phyloP scores from a whole-genome alignment of 2,113 vertebrate species.

The Tragelaphus imberbis region DNA sequence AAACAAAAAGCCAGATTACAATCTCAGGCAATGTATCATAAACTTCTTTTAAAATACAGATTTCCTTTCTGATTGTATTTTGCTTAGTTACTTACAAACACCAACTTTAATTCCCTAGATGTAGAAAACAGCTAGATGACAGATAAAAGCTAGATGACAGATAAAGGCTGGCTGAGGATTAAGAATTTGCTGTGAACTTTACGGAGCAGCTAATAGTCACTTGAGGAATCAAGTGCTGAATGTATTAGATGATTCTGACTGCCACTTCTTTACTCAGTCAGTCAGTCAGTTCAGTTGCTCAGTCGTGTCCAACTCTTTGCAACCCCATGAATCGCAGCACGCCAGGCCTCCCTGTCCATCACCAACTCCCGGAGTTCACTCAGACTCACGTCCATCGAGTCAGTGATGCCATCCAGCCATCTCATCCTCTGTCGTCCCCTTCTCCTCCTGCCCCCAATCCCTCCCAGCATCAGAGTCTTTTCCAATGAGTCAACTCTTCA shows the following conservation, averaged over 20 bases:
- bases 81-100: background rate
- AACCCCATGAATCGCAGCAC: too few relatives aligned
- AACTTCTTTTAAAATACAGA: background rate
- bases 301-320: too few relatives aligned
- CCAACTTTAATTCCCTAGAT: background rate
- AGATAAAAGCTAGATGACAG: background rate
- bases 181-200: background rate
- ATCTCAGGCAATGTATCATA: background rate
- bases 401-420: too few relatives aligned
- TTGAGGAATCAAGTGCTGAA: background rate
- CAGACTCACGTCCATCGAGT: too few relatives aligned
- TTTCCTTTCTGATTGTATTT: conserved; percentile 19
- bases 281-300: too few relatives aligned
- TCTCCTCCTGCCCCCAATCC: too few relatives aligned
- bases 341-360: too few relatives aligned
- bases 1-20: background rate
- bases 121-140: conserved; percentile 4
- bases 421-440: too few relatives aligned
- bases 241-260: background rate
- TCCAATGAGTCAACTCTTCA: too few relatives aligned
- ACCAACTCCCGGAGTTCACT: too few relatives aligned
- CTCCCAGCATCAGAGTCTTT: too few relatives aligned
- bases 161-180: conserved; percentile 5
- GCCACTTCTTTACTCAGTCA: background rate
- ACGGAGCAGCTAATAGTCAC: conserved; percentile 4